Evolutionary conservation across 2,113 vertebrate genomes (phyloP), one percentile per base, ranked within the genome.

Genomic region (Oncorhynchus masou): DNA sequence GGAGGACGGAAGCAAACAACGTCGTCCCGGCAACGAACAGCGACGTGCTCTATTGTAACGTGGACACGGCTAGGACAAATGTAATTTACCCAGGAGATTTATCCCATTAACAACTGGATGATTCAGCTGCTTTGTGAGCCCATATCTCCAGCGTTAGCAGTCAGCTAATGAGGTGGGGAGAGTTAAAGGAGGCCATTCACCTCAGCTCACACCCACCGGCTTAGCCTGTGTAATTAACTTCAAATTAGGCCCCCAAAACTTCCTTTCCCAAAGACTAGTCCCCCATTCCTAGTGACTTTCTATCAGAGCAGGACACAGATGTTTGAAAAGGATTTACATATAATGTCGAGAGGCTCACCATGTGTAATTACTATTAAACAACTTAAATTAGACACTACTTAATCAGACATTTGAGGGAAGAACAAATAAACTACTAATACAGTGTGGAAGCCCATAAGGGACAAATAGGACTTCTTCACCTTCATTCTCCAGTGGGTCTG

Each of bases 211-310:
- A 31, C 11, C 24, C 13, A 20, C 13, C 13, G 51, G 51, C 16
- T 54, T 68, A 75, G 74, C 74, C 49, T 59, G 48, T 54, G 48
- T 68, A 68, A 74, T 74, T 74, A 74, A 67, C 67, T 67, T 31
- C 13, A 13, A 51, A 75, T 25, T 48, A 29, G 3, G 16, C 48
- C 15, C 39, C 31, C 2, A 31, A 25, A 19, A 74, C 45, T 9
- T 15, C 48, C 67, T 68, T 68, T 68, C 7, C 29, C 65, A 48
- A 69, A 69, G 27, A 54, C 73, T 27, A 24, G 57, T 54, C 49
- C 49, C 49, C 16, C 11, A 9, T 49, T 49, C 7, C 19, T 62
- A 70, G 64, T 60, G 22, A 70, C 29, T 39, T 24, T 16, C 22
- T 22, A 75, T 34, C n/a, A 15, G 31, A 70, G 19, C 74, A 68